Base-by-base conservation (phyloP, 92 coral and sea anemone genomes). In the Porites rus region DNA sequence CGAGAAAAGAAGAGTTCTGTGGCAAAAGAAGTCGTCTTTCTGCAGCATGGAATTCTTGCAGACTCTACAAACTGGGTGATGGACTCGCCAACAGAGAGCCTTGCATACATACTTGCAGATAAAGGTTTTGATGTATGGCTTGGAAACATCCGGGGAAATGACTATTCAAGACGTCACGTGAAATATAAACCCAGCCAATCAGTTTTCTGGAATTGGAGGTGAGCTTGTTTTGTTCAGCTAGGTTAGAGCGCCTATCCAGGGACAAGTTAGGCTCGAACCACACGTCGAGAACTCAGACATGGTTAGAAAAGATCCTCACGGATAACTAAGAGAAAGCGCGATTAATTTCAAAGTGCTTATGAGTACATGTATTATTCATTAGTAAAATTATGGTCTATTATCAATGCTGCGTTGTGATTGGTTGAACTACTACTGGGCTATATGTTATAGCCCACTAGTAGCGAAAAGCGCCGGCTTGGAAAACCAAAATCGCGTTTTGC, bases 201-300 rank as follows among this genome's bases (percentile, higher is more conserved):
- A 73, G 88, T 87, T 73, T 95, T 95, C 88, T 95, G 98, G 98
- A 88, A 93, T 77, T 95, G 95, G 87, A 95, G 98, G 98, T 89
- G 65, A 60, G 31, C 12, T 69, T 69, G n/a, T 17, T 25, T 69
- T 24, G 46, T 69, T 10, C 73, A 69, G 24, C 52, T 8, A 9
- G 50, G 14, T 69, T 69, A 8, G 46, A 10, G 51, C 9, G 24
- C 6, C 28, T 25, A 38, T 38, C 46, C 46, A 38, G 46, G 0
- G 46, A 38, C 46, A 38, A 38, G 4, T 2, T 38, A 38, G 46
- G 46, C 46, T 38, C 46, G 46, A 38, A 38, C 46, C 46, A 38
- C 46, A 38, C 46, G 46, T 38, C 46, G 46, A 38, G 46, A 38
- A 38, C 46, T 38, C 46, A 38, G 46, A 38, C 46, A 38, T 6